Conservation (phyloP, 2,888 invertebrate genomes). For the Drosophila austrosaltans region DNA sequence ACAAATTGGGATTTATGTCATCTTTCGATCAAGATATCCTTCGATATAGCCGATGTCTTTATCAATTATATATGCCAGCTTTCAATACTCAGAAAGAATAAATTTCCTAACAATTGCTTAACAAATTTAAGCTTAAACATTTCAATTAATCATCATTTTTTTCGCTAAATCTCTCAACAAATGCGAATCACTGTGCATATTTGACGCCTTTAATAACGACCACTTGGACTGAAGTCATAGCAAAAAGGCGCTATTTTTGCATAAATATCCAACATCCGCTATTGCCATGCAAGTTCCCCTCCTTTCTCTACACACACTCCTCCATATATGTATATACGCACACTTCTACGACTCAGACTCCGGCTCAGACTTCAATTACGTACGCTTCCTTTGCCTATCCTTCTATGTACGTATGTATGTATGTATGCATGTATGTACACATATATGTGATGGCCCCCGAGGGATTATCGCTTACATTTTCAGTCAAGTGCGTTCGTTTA, state of each 20-base stretch:
- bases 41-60: no score
- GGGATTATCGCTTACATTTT: constrained; percentile 76
- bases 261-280: constrained; percentile 58
- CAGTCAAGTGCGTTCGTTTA: constrained; percentile 70
- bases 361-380: constrained; percentile 64
- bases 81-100: no score
- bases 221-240: constrained; percentile 46
- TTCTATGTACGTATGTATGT: constrained; percentile 20
- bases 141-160: not conserved
- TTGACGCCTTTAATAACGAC: constrained; percentile 16
- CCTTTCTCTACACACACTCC: not conserved
- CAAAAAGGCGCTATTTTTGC: constrained; percentile 65
- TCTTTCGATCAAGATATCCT: no score
- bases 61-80: no score
- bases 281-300: constrained; percentile 7
- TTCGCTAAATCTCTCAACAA: not conserved
- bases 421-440: constrained; percentile 18
- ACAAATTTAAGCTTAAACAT: not conserved
- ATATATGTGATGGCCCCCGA: constrained; percentile 54
- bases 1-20: no score
- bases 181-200: constrained; percentile 15
- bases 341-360: constrained; percentile 6
- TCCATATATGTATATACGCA: constrained; percentile 8
- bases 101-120: no score
- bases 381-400: constrained; percentile 45